Evolutionary conservation across 2,797 vertebrate genomes (phyloP), one percentile per base, ranked within the genome.

Genomic region (Pangasius sanitwongsei): DNA sequence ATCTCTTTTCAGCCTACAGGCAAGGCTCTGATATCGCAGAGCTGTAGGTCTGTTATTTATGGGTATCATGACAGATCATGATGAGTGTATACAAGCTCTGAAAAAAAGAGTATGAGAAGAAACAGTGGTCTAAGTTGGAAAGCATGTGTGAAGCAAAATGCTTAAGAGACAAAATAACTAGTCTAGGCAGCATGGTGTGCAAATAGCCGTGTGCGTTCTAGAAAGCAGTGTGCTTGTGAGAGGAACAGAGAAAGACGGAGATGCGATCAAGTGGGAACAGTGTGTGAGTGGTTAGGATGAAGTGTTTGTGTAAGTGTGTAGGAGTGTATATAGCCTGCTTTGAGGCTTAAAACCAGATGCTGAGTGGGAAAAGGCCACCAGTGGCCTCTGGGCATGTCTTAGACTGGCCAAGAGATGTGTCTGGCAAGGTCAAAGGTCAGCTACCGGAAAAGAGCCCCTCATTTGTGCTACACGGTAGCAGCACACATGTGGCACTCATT

Each of bases 401-500:
- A 90, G 90, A 86, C 86, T 57, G 74, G 67, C 88, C 86, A 69
- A 77, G 37, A 87, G 48, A 82, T 87, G 85, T 28, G 86, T 92
- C 91, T 94, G 91, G 70, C 67, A 57, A 89, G 92, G 86, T 78
- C 91, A 93, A 87, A 92, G 94, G 93, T 95, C 91, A 89, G 86
- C 91, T 87, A 92, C 87, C 92, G 92, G 94, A 96, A 87, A 94
- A 92, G 89, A 94, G 93, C 92, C 92, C 92, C 94, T 95, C 91
- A 94, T 93, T 95, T 93, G 91, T 93, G 94, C 93, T 94, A 94
- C 90, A 94, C 93, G 89, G 93, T 91, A 93, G 94, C 90, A 89
- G 86, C 87, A 88, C 90, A 96, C 95, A 96, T 95, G 92, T 96
- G 95, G 94, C 90, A 94, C 92, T 93, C 90, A 95, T 96, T 96